Conservation (phyloP, 2,797 vertebrate species). For the Delichon dasypus region DNA sequence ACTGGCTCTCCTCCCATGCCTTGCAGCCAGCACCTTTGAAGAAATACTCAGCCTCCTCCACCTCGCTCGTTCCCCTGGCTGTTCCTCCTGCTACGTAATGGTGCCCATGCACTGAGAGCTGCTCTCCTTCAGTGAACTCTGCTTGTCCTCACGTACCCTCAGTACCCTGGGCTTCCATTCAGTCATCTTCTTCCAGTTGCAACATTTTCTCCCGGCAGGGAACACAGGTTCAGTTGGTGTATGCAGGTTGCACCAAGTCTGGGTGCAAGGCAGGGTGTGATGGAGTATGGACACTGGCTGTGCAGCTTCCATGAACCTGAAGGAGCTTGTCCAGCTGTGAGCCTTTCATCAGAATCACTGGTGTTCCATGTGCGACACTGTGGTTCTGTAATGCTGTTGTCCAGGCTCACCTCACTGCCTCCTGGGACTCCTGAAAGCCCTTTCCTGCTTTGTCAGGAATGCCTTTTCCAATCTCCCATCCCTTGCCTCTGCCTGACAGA, state of each 20-base stretch:
- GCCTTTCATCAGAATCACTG: neutral
- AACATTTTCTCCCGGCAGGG: accelerated
- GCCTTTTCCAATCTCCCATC: neutral
- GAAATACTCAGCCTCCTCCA: slow-evolving; percentile 9
- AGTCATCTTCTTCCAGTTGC: neutral
- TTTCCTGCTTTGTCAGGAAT: neutral
- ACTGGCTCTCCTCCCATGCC: slow-evolving; percentile 49
- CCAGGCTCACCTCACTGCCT: neutral
- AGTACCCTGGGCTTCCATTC: neutral
- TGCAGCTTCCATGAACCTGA: neutral
- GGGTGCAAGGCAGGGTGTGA: neutral
- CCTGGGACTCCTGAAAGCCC: neutral
- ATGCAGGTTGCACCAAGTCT: neutral
- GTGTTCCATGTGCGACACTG: neutral
- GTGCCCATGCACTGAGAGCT: neutral
- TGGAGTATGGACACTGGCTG: neutral
- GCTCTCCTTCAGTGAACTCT: slow-evolving; percentile 44
- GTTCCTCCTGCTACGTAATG: neutral
- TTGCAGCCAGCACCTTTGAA: slow-evolving; percentile 53
- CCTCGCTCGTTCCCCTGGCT: neutral
- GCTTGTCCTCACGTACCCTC: neutral
- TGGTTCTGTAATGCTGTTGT: neutral
- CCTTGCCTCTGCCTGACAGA: accelerated
- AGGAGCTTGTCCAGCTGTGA: neutral
- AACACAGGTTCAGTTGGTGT: accelerated